Evolutionary conservation across 1,140 invertebrate genomes (phyloP).

Genomic region (Drosophila nebulosa): DNA sequence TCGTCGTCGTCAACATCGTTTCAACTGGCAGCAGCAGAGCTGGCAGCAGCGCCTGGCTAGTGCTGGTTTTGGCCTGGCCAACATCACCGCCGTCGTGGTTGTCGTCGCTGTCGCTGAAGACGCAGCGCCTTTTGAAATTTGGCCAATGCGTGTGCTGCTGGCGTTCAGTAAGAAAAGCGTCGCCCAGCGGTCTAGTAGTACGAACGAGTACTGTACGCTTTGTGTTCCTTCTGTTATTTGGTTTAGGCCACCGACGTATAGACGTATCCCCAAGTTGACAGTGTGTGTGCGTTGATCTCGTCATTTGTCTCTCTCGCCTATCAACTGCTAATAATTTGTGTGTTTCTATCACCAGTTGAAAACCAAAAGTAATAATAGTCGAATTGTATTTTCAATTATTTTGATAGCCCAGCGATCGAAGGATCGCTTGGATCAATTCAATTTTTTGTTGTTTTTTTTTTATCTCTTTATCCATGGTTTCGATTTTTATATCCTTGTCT

Average conservation of each 20-base stretch:
- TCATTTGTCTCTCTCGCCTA: constrained; percentile 20
- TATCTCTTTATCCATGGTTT: background rate
- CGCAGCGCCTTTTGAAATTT: constrained; percentile 60
- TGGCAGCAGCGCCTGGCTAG: constrained; percentile 35
- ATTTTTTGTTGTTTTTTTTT: background rate
- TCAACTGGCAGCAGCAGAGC: constrained; percentile 33
- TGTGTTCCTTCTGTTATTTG: constrained; percentile 36
- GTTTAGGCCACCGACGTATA: constrained; percentile 9
- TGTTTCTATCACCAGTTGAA: constrained; percentile 42
- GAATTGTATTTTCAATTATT: background rate
- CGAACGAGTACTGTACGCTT: constrained; percentile 78
- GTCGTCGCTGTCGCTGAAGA: constrained; percentile 38
- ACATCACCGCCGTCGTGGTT: constrained; percentile 45
- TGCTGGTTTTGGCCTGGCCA: constrained; percentile 35
- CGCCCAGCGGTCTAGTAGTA: constrained; percentile 81
- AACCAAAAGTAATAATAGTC: constrained; percentile 4
- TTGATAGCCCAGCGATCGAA: background rate
- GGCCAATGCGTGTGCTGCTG: constrained; percentile 76
- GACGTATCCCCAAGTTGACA: constrained; percentile 2
- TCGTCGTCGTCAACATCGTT: constrained; percentile 9
- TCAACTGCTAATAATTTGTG: constrained; percentile 37
- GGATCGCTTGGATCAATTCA: background rate
- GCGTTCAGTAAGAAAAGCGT: constrained; percentile 81
- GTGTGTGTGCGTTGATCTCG: constrained; percentile 69
- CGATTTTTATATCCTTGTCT: background rate